phyloP scores from a whole-genome alignment of 2,113 vertebrate species.

The Elachura formosa region DNA sequence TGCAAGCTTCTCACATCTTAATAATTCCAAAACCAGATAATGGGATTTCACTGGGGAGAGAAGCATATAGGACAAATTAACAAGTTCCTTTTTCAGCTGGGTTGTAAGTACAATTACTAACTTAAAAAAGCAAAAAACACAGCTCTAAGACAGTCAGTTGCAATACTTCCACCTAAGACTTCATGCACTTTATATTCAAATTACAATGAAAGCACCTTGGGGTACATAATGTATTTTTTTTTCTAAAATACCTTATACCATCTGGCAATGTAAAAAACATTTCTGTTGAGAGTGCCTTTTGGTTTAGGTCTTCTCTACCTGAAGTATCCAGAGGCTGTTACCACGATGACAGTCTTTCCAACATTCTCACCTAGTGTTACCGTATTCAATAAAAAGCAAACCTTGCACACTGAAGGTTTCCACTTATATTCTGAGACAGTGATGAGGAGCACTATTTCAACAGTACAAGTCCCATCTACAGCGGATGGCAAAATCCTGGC shows the following conservation, averaged over 20 bases:
- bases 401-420: neutral
- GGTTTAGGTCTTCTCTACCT: neutral
- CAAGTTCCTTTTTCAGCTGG: neutral
- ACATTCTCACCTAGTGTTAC: neutral
- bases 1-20: neutral
- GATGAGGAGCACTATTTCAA: neutral
- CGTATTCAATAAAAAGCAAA: neutral
- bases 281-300: neutral
- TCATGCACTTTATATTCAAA: neutral
- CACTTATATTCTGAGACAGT: neutral
- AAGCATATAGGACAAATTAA: neutral
- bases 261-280: neutral
- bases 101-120: neutral
- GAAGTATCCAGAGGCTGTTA: constrained; percentile 27
- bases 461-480: neutral
- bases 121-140: neutral
- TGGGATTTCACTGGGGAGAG: neutral
- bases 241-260: constrained; percentile 1
- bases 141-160: neutral
- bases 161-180: neutral
- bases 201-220: neutral
- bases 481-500: neutral
- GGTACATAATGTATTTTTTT: neutral
- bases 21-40: neutral
- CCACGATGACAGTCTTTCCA: neutral